Evolutionary conservation across 2,888 invertebrate species (phyloP), one percentile per base, ranked within the genome.

Genomic region (Nemoura dubitans): DNA sequence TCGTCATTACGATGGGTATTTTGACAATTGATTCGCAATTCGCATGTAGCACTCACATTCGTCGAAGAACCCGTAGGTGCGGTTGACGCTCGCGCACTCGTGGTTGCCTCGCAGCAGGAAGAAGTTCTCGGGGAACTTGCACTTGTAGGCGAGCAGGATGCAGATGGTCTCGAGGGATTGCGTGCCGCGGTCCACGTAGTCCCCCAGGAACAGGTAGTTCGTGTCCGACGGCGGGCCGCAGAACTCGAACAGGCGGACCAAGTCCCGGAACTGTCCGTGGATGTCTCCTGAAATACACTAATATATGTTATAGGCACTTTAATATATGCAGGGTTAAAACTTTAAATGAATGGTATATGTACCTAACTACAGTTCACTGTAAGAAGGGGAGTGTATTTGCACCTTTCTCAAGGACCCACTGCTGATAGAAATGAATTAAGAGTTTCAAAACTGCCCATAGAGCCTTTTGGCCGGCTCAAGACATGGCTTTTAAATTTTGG

Each of bases 91-190:
- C 82, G 94, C 94, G 90, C 94, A 94, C 90, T 95, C 95, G 90
- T 95, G 95, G 90, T 95, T 95, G 86, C 95, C 95, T 88, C 95
- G 91, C 36, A 95, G 91, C 43, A 95, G 91, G 90, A 95, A 95
- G 90, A 95, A 95, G 90, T 95, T 95, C 90, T 95, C 94, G 6
- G 95, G 95, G 89, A 95, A 95, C 91, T 95, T 95, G 89, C 95
- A 93, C 91, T 95, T 95, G 91, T 95, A 95, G n/a, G 94, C 94
- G 86, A 95, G 91, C 29, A 94, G 90, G 78, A 95, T 92, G 90
- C 94, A 95, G 89, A 95, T 94, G n/a, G 94, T 94, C 91, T 95
- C 94, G 87, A 95, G 89, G 0, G 94, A 94, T 90, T 94, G 94
- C 89, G 94, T 94, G 59, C 94, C 94, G 89, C 94, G 91, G 89